Evolutionary conservation across 2,888 invertebrate genomes (phyloP), one percentile per base, ranked within the genome.

Genomic region (Eueremaeus valkanovi): DNA sequence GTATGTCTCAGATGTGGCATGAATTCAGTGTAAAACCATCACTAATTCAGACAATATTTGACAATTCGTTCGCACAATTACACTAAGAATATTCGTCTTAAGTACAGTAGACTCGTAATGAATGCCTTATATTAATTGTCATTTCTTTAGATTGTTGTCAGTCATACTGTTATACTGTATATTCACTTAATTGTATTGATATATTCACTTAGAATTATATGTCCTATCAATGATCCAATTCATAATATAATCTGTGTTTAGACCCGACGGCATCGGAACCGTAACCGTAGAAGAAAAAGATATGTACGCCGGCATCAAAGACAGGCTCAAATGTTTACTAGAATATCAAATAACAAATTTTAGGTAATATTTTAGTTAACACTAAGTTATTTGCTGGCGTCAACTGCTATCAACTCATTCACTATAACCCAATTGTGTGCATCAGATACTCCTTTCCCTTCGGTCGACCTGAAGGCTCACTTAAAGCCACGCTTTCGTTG

Each of bases 301-400:
- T 82, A 94, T 93, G 84, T 99, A 99, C 84, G 93, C 94, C 78
- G 95, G 95, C 84, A 93, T 99, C 82, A 98, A 98, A 84, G 97
- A 98, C 82, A 87, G 97, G 78, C 87, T 99, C 79, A 89, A 94
- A 82, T 89, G 92, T 81, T 87, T 98, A 79, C 87, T 99, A 80
- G 98, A 99, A 85, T 91, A 94, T 85, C 98, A 99, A 88, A 97
- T 99, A 82, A 99, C 98, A 33, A 96, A 99, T 88, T 99, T 99
- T 87, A 89, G 94, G 91, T 91, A 85, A 40, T 72, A 3, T 73
- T 55, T 27, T 2, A 24, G 0, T 27, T 27, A n/a, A n/a, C n/a
- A n/a, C n/a, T n/a, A n/a, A n/a, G n/a, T n/a, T n/a, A n/a, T n/a
- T n/a, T n/a, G n/a, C n/a, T n/a, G n/a, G n/a, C n/a, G n/a, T n/a